A percentile compares a stretch with the other conserved stretches of the same genome.
Evolutionary conservation across 2,888 invertebrate genomes (phyloP).

Genomic region (Thyatira batis): DNA sequence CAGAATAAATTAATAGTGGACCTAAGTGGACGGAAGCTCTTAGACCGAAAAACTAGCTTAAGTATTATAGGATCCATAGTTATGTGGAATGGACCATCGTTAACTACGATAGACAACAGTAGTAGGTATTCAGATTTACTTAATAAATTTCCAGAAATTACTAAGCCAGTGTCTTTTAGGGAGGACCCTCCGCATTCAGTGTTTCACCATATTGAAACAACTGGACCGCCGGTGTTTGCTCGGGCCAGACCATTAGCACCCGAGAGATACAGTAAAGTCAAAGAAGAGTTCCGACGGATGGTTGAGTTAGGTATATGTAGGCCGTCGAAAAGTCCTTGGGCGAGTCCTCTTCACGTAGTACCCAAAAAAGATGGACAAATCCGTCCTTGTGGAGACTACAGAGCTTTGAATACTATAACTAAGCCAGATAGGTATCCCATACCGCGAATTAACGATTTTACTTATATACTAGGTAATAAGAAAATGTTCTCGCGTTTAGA

Average conservation of each 20-base stretch:
- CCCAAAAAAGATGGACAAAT: constrained; percentile 24
- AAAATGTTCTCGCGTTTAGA: constrained; percentile 16
- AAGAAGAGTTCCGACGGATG: constrained; percentile 42
- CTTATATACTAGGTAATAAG: constrained; percentile 4
- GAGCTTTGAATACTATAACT: constrained; percentile 42
- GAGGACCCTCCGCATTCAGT: constrained; percentile 18
- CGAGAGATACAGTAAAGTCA: constrained; percentile 37
- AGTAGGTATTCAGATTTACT: too few species aligned
- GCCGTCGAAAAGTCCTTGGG: constrained; percentile 54
- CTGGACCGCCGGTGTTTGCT: constrained; percentile 42
- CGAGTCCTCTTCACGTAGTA: constrained; percentile 35
- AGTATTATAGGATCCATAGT: constrained; percentile 9
- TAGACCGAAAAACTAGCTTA: constrained; percentile 20
- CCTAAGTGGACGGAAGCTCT: constrained; percentile 13
- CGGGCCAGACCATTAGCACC: constrained; percentile 43
- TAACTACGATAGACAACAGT: constrained; percentile 5
- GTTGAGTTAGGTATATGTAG: constrained; percentile 52
- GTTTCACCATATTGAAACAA: constrained; percentile 40
- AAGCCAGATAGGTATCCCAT: constrained; percentile 43
- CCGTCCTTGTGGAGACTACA: constrained; percentile 52
- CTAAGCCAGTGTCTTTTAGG: constrained; percentile 21
- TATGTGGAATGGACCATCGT: neutral
- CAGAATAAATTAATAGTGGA: constrained; percentile 25
- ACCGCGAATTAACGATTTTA: neutral
- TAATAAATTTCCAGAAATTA: constrained; percentile 21